Evolutionary conservation across 2,797 vertebrate genomes (phyloP).

Genomic region (Muscicapa comitata): DNA sequence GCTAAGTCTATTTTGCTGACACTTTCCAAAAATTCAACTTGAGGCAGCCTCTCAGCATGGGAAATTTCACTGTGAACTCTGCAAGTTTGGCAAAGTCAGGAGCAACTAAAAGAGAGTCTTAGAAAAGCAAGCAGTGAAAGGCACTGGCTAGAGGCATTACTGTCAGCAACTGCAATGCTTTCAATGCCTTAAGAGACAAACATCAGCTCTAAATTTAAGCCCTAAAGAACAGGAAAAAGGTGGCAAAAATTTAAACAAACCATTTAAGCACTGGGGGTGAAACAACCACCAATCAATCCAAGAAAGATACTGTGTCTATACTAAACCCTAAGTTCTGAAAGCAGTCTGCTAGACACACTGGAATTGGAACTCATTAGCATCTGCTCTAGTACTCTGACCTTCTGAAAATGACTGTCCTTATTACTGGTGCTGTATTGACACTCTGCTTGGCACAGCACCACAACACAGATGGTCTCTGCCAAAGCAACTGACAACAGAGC

Average conservation of each 20-base stretch:
- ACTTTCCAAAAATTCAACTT: slow-evolving; percentile 33
- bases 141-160: neutral
- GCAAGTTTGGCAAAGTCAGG: slow-evolving; percentile 33
- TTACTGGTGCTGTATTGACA: neutral
- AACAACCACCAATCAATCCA: neutral
- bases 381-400: neutral
- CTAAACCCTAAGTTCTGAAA: neutral
- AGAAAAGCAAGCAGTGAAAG: slow-evolving; percentile 26
- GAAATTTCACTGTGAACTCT: slow-evolving; percentile 48
- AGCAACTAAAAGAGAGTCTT: slow-evolving; percentile 2
- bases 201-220: neutral
- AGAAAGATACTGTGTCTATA: neutral
- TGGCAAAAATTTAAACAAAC: neutral
- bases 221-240: neutral
- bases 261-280: neutral
- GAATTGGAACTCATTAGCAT: neutral
- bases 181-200: neutral
- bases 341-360: neutral
- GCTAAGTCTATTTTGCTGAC: slow-evolving; percentile 51
- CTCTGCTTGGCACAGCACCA: neutral
- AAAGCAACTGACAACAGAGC: neutral
- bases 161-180: neutral
- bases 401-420: neutral
- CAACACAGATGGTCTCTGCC: neutral
- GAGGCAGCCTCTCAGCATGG: slow-evolving; percentile 46